A percentile compares a stretch with the other conserved stretches of the same genome.
phyloP scores from a whole-genome alignment of 2,888 invertebrate genomes.

The Galeopsomyia nigrocyanea region DNA sequence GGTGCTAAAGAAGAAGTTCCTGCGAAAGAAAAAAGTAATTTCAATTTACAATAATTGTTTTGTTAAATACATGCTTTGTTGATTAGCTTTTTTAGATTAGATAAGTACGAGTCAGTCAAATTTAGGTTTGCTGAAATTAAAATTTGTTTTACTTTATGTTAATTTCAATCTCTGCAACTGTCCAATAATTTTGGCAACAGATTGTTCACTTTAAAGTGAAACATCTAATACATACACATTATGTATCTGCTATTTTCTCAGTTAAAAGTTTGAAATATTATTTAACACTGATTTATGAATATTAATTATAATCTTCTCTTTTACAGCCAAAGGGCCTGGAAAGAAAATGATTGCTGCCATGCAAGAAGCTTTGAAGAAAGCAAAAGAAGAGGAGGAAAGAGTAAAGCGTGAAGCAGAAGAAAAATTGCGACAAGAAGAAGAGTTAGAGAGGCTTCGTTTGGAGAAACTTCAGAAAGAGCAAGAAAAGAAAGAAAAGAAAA shows the following conservation, averaged over 20 bases:
- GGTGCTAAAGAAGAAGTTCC: slow-evolving; percentile 70
- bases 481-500: slow-evolving; percentile 88
- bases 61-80: slow-evolving; percentile 15
- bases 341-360: slow-evolving; percentile 91
- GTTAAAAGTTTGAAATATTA: too few species aligned
- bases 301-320: slow-evolving; percentile 12
- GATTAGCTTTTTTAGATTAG: slow-evolving; percentile 17
- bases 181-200: too few species aligned
- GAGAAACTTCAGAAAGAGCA: slow-evolving; percentile 86
- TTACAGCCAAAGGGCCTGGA: slow-evolving; percentile 77
- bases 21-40: slow-evolving; percentile 67
- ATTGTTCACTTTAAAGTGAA: too few species aligned
- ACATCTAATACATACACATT: background rate
- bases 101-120: background rate
- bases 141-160: too few species aligned
- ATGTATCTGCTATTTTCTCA: background rate
- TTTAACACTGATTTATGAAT: slow-evolving; percentile 1
- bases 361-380: slow-evolving; percentile 89
- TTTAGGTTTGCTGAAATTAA: too few species aligned
- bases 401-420: slow-evolving; percentile 84
- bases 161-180: too few species aligned
- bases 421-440: slow-evolving; percentile 79
- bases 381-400: slow-evolving; percentile 91
- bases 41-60: background rate
- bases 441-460: slow-evolving; percentile 79